phyloP scores from a whole-genome alignment of 2,797 vertebrate genomes.

The Lemur catta region DNA sequence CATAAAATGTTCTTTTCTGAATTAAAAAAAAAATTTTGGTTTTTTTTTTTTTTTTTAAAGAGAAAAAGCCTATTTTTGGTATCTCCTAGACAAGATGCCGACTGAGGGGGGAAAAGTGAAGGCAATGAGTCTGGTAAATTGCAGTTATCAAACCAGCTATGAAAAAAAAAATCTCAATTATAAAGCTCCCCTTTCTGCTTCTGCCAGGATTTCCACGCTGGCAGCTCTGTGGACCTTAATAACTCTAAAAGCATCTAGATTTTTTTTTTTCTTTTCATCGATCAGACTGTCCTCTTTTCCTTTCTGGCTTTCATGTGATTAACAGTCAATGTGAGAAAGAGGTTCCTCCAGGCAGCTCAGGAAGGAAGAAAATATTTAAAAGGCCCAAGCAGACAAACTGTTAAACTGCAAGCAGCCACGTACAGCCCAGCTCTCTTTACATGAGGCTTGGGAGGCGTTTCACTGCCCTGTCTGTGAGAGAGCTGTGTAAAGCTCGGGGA shows the following conservation, averaged over 20 bases:
- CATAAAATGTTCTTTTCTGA: neutral
- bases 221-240: conserved; percentile 9
- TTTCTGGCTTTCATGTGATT: conserved; percentile 38
- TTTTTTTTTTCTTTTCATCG: conserved; percentile 37
- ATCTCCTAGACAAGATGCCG: conserved; percentile 2
- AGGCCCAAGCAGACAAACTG: conserved; percentile 76
- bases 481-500: conserved; percentile 82
- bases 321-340: neutral
- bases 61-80: neutral
- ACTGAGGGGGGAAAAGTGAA: neutral
- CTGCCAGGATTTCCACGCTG: neutral
- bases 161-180: neutral
- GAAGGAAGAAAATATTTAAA: conserved; percentile 51
- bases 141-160: neutral
- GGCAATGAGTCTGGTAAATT: neutral
- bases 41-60: no score
- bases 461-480: conserved; percentile 80
- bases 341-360: neutral
- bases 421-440: conserved; percentile 78
- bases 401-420: conserved; percentile 73
- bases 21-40: no score
- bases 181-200: neutral
- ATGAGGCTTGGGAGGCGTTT: conserved; percentile 82
- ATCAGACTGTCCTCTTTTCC: conserved; percentile 15
- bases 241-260: conserved; percentile 46